Evolutionary conservation across 2,888 invertebrate genomes (phyloP), one percentile per base, ranked within the genome.

Genomic region (Tenthredo livida): DNA sequence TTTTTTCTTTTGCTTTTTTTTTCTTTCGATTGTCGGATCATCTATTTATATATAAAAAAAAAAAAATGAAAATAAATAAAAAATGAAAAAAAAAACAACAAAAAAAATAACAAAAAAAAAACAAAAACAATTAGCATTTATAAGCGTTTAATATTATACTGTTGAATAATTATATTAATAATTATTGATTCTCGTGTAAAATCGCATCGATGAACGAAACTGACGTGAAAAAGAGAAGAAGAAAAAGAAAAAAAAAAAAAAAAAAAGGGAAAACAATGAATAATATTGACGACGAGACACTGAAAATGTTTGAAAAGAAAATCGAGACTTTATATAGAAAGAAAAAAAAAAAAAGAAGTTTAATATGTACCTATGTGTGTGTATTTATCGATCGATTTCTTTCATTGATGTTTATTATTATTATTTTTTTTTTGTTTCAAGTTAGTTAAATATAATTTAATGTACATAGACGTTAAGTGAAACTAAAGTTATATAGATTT

Each of bases 61-160:
- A 80, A 80, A 21, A 4, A 58, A 54, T 10, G 15, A 61, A 29
- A 29, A 0, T n/a, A n/a, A 89, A 91, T 89, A 84, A 88, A 91
- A 90, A 90, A 91, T n/a, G n/a, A 92, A 90, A 90, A 89, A 90
- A 88, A 87, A 6, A 86, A 89, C 88, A 89, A 87, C n/a, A n/a
- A 17, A 67, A 67, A 12, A 67, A 67, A 91, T 88, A 89, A 91
- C 89, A 84, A 88, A 91, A 90, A 90, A 91, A 92, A 90, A 90
- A 89, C 90, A 88, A 87, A 6, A 86, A 89, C 88, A 89, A 87
- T 86, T 89, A 91, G 92, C 91, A 92, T 92, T 92, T 91, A 91
- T 89, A 90, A 87, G 88, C 88, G 88, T 91, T 90, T 91, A 88
- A 90, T 87, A 87, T 89, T 87, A 88, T 87, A 88, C 72, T 85